Conservation (phyloP, 2,888 invertebrate species). For the Drosophila infuscata region DNA sequence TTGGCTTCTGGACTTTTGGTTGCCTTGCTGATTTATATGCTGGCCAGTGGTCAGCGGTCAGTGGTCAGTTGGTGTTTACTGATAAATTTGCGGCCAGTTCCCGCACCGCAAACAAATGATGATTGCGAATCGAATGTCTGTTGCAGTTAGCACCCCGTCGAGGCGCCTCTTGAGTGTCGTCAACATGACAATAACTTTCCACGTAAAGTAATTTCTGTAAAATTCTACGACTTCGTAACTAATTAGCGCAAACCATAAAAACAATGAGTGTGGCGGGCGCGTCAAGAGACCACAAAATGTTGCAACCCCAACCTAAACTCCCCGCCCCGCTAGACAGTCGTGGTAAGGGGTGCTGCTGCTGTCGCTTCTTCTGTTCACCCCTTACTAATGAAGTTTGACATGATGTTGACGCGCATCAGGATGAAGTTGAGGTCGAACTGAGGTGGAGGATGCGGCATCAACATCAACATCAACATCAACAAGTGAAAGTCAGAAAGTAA, state of each 20-base stretch:
- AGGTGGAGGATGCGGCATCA: constrained; percentile 33
- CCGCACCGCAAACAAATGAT: constrained; percentile 39
- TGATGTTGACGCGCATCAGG: constrained; percentile 58
- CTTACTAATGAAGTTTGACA: constrained; percentile 76
- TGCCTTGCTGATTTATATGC: constrained; percentile 9
- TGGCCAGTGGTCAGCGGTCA: constrained; percentile 27
- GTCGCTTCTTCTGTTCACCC: constrained; percentile 21
- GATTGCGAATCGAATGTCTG: constrained; percentile 48
- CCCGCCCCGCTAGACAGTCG: constrained; percentile 13
- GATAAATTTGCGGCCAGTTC: constrained; percentile 44
- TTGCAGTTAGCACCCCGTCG: constrained; percentile 1
- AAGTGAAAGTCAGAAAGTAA: constrained; percentile 68
- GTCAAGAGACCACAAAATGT: constrained; percentile 54
- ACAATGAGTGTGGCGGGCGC: constrained; percentile 65
- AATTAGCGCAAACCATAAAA: constrained; percentile 83
- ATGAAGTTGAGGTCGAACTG: constrained; percentile 33
- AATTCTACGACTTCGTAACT: constrained; percentile 83
- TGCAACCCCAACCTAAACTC: constrained; percentile 18
- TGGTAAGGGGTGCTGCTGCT: constrained; percentile 12
- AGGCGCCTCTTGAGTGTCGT: constrained; percentile 37
- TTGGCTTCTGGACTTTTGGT: constrained; percentile 41
- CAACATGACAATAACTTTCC: constrained; percentile 59
- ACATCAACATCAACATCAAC: constrained; percentile 64
- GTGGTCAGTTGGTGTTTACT: constrained; percentile 12
- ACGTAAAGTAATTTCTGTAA: constrained; percentile 64